A percentile compares a stretch with the other conserved stretches of the same genome.
Evolutionary conservation across 2,888 invertebrate genomes (phyloP).

Genomic region (Conus canariensis): DNA sequence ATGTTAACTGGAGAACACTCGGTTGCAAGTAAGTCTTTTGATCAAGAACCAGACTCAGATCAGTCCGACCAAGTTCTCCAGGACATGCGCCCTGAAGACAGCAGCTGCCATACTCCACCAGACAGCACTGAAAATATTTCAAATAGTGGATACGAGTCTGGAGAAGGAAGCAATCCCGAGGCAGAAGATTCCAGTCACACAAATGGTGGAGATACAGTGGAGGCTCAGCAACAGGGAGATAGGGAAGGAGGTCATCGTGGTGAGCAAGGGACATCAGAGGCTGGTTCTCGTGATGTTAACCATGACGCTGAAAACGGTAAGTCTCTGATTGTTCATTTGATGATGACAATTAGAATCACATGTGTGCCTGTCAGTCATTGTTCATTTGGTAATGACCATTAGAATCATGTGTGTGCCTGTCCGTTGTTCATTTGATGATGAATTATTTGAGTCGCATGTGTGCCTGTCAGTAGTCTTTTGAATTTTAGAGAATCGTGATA

Average conservation of each 20-base stretch:
- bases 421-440: no score
- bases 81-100: background rate
- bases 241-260: background rate
- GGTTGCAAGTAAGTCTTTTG: background rate
- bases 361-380: no score
- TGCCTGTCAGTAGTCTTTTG: no score
- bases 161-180: background rate
- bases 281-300: background rate
- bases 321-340: background rate
- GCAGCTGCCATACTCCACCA: background rate
- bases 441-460: no score
- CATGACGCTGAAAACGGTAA: background rate
- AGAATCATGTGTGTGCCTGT: no score
- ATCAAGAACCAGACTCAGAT: background rate
- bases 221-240: background rate
- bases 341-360: background rate
- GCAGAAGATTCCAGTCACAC: background rate
- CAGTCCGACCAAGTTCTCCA: background rate
- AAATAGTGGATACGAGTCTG: background rate
- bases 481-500: no score
- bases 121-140: background rate
- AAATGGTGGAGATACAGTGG: background rate
- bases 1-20: background rate
- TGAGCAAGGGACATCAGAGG: background rate
- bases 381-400: no score